Evolutionary conservation across 2,888 invertebrate species (phyloP), one percentile per base, ranked within the genome.

Genomic region (Agelastica alni): DNA sequence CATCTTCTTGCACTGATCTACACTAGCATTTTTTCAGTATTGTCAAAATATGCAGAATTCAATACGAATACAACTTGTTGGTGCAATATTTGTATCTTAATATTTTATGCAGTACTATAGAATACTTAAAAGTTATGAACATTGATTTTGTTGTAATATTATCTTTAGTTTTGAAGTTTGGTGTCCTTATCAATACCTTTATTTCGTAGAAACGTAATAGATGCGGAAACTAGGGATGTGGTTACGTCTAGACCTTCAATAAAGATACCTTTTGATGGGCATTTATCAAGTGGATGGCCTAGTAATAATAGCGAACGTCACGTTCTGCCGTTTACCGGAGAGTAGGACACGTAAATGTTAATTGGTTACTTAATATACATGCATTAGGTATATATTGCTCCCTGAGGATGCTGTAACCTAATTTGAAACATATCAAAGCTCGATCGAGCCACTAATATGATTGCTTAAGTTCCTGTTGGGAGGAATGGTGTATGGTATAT

Each of bases 331-430:
- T 51, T 45, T 36, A 34, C 26, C 17, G n/a, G 44, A 32, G 10
- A 51, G n/a, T n/a, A n/a, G n/a, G n/a, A n/a, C n/a, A n/a, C 31
- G 44, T 39, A 45, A 37, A 37, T 44, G 26, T 39, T 54, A 54
- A 53, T 45, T 49, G 49, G 48, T 45, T 44, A 54, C 41, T 54
- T n/a, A 49, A 49, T 49, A 44, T 45, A 49, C 41, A 37, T 49
- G 54, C 32, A 49, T 54, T 54, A 49, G 49, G 26, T 39, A 44
- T 13, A 49, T 44, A 39, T 43, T 37, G 18, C 17, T 49, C 49
- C 28, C 22, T n/a, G 49, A 37, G 54, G 44, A 30, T 14, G 31
- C n/a, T 26, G n/a, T 49, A 47, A 54, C 45, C 44, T 34, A 51
- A 51, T 44, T 51, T 43, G 51, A 41, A 44, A 37, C 20, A 17